Evolutionary conservation across 2,888 invertebrate species (phyloP).

Genomic region (Gerris lacustris): DNA sequence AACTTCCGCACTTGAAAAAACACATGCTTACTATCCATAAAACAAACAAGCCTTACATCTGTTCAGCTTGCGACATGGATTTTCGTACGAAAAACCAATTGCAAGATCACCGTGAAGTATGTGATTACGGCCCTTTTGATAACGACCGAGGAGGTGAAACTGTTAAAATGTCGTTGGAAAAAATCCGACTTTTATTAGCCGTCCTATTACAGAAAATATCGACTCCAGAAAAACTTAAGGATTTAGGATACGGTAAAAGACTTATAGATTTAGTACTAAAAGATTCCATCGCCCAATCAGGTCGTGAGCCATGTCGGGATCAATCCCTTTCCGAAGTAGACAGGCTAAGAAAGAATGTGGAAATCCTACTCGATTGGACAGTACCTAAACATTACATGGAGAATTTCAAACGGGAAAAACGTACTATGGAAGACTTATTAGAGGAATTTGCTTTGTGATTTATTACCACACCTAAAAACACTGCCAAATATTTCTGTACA

Average conservation of each 20-base stretch:
- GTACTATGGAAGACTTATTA: slow-evolving; percentile 64
- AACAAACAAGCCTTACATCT: slow-evolving; percentile 63
- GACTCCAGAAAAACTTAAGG: slow-evolving; percentile 60
- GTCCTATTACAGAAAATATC: slow-evolving; percentile 72
- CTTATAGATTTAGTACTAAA: slow-evolving; percentile 70
- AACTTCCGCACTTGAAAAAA: slow-evolving; percentile 74
- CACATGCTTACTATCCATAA: slow-evolving; percentile 78
- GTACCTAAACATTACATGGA: slow-evolving; percentile 68
- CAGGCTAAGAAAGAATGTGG: slow-evolving; percentile 59
- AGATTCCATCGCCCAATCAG: slow-evolving; percentile 63
- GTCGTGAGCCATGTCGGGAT: slow-evolving; percentile 52
- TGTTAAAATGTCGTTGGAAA: slow-evolving; percentile 51
- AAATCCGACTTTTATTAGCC: slow-evolving; percentile 66
- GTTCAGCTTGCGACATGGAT: slow-evolving; percentile 56
- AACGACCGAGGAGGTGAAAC: slow-evolving; percentile 36
- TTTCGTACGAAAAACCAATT: slow-evolving; percentile 64
- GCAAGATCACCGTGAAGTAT: slow-evolving; percentile 43
- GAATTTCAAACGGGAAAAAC: slow-evolving; percentile 57
- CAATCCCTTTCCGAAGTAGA: slow-evolving; percentile 46
- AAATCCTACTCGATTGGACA: slow-evolving; percentile 65
- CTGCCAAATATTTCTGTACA: no score
- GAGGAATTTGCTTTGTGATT: slow-evolving; percentile 54
- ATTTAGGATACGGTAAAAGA: slow-evolving; percentile 60
- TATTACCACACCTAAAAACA: neutral
- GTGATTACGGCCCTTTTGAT: slow-evolving; percentile 17